Evolutionary conservation across 2,888 invertebrate species (phyloP).

Genomic region (Campoplex nolae): DNA sequence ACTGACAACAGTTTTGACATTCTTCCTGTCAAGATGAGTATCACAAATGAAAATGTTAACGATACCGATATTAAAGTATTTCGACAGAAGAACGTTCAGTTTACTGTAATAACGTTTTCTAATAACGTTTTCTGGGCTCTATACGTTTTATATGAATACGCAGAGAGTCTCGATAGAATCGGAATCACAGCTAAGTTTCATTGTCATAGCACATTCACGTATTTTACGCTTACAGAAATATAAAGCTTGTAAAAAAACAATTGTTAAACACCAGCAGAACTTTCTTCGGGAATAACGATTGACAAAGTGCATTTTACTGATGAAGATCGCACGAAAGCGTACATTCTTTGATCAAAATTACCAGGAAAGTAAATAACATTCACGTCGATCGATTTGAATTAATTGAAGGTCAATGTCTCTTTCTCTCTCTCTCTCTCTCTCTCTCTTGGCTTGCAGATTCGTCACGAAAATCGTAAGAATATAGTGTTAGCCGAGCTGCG

Average conservation of each 20-base stretch:
- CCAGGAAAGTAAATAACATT: background rate
- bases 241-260: background rate
- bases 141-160: background rate
- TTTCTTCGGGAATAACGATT: background rate
- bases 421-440: background rate
- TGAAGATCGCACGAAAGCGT: background rate
- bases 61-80: background rate
- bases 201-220: background rate
- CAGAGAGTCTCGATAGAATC: background rate
- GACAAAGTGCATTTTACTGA: background rate
- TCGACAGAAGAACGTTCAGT: background rate
- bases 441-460: background rate
- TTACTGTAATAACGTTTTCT: background rate
- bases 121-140: too few relatives aligned
- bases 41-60: background rate
- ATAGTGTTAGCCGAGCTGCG: background rate
- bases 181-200: background rate
- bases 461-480: background rate
- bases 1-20: background rate
- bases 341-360: background rate
- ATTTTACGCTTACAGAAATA: background rate
- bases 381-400: background rate
- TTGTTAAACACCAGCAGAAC: background rate
- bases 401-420: background rate
- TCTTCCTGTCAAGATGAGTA: background rate